phyloP scores from a whole-genome alignment of 1,140 invertebrate species.

The Dermatophagoides farinae region DNA sequence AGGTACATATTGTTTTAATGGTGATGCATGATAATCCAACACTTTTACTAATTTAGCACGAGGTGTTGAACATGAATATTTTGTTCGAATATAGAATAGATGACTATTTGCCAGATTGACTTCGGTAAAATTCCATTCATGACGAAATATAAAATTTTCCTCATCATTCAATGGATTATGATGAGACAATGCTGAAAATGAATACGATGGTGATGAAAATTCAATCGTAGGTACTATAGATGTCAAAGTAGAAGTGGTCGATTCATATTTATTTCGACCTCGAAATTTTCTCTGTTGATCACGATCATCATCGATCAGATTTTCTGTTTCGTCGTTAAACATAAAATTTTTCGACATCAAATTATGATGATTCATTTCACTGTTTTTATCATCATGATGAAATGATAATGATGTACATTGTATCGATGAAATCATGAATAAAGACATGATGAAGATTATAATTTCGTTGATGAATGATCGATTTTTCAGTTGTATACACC shows the following conservation, averaged over 20 bases:
- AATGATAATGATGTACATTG: no score
- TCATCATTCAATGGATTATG: neutral
- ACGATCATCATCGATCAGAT: no score
- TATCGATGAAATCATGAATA: no score
- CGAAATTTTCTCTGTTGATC: no score
- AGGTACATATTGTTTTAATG: slow-evolving; percentile 4
- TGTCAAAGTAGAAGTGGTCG: neutral
- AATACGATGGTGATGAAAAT: neutral
- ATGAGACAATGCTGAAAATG: neutral
- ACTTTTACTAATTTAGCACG: neutral
- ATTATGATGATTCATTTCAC: no score
- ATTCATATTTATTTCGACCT: no score
- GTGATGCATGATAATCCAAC: neutral
- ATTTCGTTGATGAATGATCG: no score
- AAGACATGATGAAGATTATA: no score
- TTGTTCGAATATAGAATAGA: neutral
- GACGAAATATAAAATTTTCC: neutral
- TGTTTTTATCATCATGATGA: no score
- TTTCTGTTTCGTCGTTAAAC: no score
- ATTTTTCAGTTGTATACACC: no score
- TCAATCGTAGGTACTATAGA: neutral
- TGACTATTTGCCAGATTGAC: neutral
- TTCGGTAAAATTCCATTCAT: neutral
- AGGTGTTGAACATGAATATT: neutral
- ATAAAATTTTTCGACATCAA: no score